Evolutionary conservation across 2,888 invertebrate species (phyloP), one percentile per base, ranked within the genome.

Genomic region (Acanthopleura granulata): DNA sequence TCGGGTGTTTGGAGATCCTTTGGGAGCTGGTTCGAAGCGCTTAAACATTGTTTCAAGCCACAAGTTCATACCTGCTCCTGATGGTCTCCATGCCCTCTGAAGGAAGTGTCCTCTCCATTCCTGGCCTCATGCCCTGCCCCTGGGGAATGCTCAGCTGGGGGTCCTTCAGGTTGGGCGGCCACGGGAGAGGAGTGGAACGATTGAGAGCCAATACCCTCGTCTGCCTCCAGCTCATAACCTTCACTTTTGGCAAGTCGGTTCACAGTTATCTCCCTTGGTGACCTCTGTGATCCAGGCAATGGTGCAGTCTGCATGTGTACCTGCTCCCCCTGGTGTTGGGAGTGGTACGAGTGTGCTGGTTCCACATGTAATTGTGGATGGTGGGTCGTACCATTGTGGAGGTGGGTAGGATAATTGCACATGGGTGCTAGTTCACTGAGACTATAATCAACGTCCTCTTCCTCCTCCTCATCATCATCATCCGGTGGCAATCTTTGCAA

Each of bases 201-300:
- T 62, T 79, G 78, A 25, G 78, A 78, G 22, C 78, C 76, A 50
- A 79, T 77, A 11, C 78, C 82, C 73, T 80, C 79, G 72, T 81
- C 80, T 14, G 77, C 73, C 18, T 82, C 81, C 14, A 78, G 76
- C 70, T 80, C 81, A 12, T 77, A 75, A 72, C 71, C 49, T 49
- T 71, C 50, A 71, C 49, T 66, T 29, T 27, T 40, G 40, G 40
- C 40, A 40, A 40, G 40, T 40, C 40, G 3, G 40, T 40, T 40
- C 40, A 22, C 57, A 57, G 57, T 57, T 57, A n/a, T 22, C 57
- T 57, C 57, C 57, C 57, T 57, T 57, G 57, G 57, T 22, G 57
- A 22, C 57, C 57, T n/a, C 40, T 40, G 40, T 40, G 40, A 40
- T 9, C 40, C 9, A 40, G 40, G 40, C 40, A 40, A 6, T 6